Evolutionary conservation across 2,797 vertebrate species (phyloP).

Genomic region (Mormyrus hasselquistii): DNA sequence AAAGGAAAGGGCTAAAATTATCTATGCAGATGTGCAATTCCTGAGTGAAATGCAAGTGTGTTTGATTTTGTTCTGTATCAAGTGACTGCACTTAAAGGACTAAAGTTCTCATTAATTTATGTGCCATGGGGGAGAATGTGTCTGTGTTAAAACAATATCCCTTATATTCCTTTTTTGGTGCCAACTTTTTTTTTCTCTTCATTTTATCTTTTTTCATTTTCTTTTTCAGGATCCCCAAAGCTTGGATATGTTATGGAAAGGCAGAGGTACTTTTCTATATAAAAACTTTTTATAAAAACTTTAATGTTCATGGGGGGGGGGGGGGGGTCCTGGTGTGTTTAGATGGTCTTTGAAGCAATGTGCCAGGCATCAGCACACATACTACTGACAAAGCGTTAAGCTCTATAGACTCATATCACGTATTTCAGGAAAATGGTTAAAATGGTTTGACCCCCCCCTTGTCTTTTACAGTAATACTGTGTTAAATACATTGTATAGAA

Average conservation of each 20-base stretch:
- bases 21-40: neutral
- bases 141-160: neutral
- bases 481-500: neutral
- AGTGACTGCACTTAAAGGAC: neutral
- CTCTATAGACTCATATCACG: neutral
- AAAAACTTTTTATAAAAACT: neutral
- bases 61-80: neutral
- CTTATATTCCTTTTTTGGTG: neutral
- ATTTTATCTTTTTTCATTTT: slow-evolving; percentile 13
- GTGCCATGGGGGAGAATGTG: neutral
- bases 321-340: neutral
- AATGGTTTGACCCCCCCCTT: neutral
- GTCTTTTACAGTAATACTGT: neutral
- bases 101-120: neutral
- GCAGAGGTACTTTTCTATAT: slow-evolving; percentile 46
- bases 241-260: slow-evolving; percentile 52
- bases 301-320: neutral
- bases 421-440: neutral
- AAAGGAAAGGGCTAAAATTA: neutral
- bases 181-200: neutral
- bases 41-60: neutral
- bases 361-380: neutral
- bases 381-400: neutral
- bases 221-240: slow-evolving; percentile 52
- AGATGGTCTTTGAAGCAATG: neutral